Base-by-base conservation (phyloP, 2,113 vertebrate genomes). In the Nestor notabilis region DNA sequence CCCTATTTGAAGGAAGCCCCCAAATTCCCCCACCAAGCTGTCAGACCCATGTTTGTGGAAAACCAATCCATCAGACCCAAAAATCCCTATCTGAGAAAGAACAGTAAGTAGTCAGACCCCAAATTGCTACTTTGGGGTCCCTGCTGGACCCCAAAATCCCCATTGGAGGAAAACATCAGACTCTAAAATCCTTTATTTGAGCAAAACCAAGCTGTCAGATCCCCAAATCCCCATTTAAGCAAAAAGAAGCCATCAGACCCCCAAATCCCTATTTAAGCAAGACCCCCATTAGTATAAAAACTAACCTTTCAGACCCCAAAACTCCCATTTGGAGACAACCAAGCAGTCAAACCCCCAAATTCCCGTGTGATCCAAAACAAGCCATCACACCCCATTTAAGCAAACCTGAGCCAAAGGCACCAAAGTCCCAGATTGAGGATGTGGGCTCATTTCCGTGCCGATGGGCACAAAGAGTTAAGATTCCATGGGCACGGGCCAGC, bases 391-490 rank as follows among this genome's bases (percentile, higher is more conserved):
- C 33, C 55, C 13, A 10, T 35, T 35, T 58, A 58, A 43, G 0
- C n/a, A 5, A 24, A 63, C 13, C 2, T 14, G 2, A 71, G 29
- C 29, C 33, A 10, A 11, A 9, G 3, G 16, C 11, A 12, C 44
- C 21, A 2, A 27, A n/a, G 37, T 17, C 20, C 37, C 56, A n/a
- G 13, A 35, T 24, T n/a, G 56, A 58, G 56, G 56, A 58, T 58
- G 23, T 58, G 56, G 39, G 25, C 17, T 47, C 55, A 31, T 29
- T 70, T 31, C 69, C 3, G 4, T 15, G 7, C 50, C 0, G 6
- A 14, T 2, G 87, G 83, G 66, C 83, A 72, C 90, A 97, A 97
- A 96, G 97, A 85, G 97, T 97, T 97, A 97, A 97, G 47, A 35
- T 83, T 56, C 83, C 11, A 47, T 25, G 31, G 41, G 41, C n/a